phyloP scores from a whole-genome alignment of 1,140 invertebrate species.

The Drosophila persimilis region DNA sequence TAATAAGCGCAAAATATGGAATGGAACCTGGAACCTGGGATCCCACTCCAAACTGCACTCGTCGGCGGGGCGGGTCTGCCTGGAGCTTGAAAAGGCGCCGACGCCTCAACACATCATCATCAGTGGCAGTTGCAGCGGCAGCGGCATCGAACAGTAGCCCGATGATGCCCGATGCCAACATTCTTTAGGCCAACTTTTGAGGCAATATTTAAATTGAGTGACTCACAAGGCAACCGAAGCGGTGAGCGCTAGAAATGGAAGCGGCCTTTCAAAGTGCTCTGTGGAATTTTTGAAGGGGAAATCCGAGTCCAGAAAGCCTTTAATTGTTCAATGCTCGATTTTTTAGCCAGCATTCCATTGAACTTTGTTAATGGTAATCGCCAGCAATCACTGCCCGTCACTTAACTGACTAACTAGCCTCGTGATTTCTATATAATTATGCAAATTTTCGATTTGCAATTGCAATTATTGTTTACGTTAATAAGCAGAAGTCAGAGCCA shows the following conservation, averaged over 20 bases:
- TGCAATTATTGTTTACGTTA: slow-evolving; percentile 73
- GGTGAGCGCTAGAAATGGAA: slow-evolving; percentile 27
- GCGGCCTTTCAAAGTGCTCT: slow-evolving; percentile 7
- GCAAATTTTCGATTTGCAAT: slow-evolving; percentile 67
- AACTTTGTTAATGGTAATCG: slow-evolving; percentile 40
- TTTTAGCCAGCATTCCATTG: slow-evolving; percentile 39
- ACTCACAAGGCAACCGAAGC: slow-evolving; percentile 25
- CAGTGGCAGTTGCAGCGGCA: background rate
- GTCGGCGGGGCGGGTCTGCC: slow-evolving; percentile 3
- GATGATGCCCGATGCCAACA: slow-evolving; percentile 37
- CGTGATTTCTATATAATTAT: slow-evolving; percentile 81
- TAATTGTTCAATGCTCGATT: slow-evolving; percentile 29
- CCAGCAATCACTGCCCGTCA: slow-evolving; percentile 38
- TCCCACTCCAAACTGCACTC: slow-evolving; percentile 41
- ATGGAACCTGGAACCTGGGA: background rate
- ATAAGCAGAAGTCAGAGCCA: slow-evolving; percentile 51
- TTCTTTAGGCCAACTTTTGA: slow-evolving; percentile 29
- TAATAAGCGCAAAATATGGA: slow-evolving; percentile 75
- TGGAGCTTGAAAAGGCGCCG: slow-evolving; percentile 50
- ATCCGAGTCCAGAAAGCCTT: background rate
- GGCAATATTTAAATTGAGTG: slow-evolving; percentile 44
- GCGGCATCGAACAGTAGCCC: slow-evolving; percentile 32
- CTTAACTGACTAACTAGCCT: slow-evolving; percentile 72
- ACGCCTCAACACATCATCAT: slow-evolving; percentile 47
- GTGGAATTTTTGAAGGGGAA: slow-evolving; percentile 2